A percentile compares a stretch with the other conserved stretches of the same genome.
These are phyloP conservation scores for Melanotaenia duboulayi DNA, from an alignment of 2,113 vertebrate species.

Conservation along the genomic window DNA sequence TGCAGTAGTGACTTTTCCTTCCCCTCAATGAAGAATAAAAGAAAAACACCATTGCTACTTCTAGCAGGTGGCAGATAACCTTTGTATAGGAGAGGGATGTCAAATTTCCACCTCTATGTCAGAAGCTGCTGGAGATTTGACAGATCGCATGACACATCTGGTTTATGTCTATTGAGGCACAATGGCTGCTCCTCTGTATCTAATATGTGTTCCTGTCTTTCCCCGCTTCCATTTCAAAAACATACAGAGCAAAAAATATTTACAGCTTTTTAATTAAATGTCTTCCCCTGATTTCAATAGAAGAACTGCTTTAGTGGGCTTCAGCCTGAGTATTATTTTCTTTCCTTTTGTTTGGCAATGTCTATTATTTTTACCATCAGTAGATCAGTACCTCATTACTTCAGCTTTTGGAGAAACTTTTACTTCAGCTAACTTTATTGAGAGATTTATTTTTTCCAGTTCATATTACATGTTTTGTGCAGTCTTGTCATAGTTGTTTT, in stretches of 20 bases:
- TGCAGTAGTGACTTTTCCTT: slow-evolving; percentile 60
- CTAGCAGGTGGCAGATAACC: slow-evolving; percentile 68
- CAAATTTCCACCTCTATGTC: slow-evolving; percentile 61
- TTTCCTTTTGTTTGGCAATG: neutral
- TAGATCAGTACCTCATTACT: too few species aligned
- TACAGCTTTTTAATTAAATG: slow-evolving; percentile 7
- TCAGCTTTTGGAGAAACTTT: too few species aligned
- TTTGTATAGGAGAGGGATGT: slow-evolving; percentile 62
- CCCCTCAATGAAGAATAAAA: slow-evolving; percentile 17
- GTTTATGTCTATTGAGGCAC: slow-evolving; percentile 37
- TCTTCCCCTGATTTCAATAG: slow-evolving; percentile 12
- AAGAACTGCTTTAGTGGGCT: slow-evolving; percentile 2
- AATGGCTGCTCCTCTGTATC: slow-evolving; percentile 17
- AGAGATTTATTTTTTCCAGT: too few species aligned
- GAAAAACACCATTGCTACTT: slow-evolving; percentile 24
- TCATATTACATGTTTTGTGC: neutral
- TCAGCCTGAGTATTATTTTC: neutral
- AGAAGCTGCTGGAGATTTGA: slow-evolving; percentile 63
- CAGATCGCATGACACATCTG: slow-evolving; percentile 49
- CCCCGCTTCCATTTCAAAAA: slow-evolving; percentile 6
- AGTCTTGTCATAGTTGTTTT: neutral
- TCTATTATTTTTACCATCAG: neutral
- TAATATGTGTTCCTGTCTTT: slow-evolving; percentile 33
- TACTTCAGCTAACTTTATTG: too few species aligned
- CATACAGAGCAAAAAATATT: slow-evolving; percentile 28